Evolutionary conservation across 2,113 vertebrate species (phyloP).

Genomic region (Circaetus gallicus): DNA sequence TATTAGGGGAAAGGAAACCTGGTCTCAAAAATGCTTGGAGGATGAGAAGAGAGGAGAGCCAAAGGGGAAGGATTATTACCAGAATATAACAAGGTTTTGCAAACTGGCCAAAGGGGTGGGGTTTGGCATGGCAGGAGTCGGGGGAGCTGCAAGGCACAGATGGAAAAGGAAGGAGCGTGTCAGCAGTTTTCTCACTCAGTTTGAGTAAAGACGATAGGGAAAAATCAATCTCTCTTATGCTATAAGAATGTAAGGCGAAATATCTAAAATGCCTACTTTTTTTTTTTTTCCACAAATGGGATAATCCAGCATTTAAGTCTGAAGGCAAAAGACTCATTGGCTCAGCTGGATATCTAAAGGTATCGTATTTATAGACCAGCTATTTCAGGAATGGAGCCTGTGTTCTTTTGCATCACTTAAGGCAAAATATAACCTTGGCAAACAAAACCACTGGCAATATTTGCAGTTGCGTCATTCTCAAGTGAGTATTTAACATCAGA

Average conservation of each 20-base stretch:
- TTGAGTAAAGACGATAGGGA: neutral
- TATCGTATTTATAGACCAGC: conserved; percentile 62
- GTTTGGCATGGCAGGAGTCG: neutral
- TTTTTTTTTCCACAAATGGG: neutral
- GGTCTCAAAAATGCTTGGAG: neutral
- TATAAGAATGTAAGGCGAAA: neutral
- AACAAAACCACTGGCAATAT: conserved; percentile 71
- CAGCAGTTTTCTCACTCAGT: neutral
- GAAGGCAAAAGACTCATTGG: conserved; percentile 25
- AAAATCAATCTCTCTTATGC: neutral
- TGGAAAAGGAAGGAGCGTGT: neutral
- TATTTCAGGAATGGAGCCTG: conserved; percentile 57
- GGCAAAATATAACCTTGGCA: conserved; percentile 71
- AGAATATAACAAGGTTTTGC: neutral
- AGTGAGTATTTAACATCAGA: conserved; percentile 56
- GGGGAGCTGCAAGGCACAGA: neutral
- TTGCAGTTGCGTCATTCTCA: conserved; percentile 62
- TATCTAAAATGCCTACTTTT: neutral
- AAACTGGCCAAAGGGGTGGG: neutral
- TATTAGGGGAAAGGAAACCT: neutral
- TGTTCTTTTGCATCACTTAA: conserved; percentile 69
- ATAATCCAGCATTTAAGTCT: conserved; percentile 30
- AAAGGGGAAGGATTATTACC: neutral
- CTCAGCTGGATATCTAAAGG: conserved; percentile 52
- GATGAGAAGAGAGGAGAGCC: neutral